Conservation (phyloP, 2,797 vertebrate species). For the Myoxocephalus aenaeus region DNA sequence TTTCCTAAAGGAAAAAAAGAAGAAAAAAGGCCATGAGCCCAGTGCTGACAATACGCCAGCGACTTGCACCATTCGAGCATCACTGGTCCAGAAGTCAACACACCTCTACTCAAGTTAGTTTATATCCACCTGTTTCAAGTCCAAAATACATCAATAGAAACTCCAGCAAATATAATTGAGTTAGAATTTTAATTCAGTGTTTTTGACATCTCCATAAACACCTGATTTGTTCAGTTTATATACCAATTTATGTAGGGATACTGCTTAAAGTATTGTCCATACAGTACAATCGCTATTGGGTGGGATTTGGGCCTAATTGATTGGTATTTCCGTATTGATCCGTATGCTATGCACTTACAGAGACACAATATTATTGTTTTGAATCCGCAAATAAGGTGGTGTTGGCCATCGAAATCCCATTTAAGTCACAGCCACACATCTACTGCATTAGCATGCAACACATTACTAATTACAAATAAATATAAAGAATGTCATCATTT, state of each 20-base stretch:
- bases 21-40: constrained; percentile 45
- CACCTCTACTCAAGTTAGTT: constrained; percentile 26
- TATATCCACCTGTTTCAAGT: constrained; percentile 42
- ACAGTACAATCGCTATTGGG: background rate
- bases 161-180: constrained; percentile 41
- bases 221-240: constrained; percentile 22
- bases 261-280: background rate
- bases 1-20: constrained; percentile 71
- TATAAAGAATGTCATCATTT: background rate
- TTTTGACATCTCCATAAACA: constrained; percentile 51
- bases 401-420: background rate
- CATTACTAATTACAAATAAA: background rate
- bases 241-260: background rate
- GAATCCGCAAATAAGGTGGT: background rate
- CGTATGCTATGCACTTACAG: background rate
- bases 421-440: background rate
- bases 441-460: background rate
- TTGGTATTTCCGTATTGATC: background rate
- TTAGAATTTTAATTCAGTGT: constrained; percentile 43
- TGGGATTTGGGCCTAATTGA: background rate
- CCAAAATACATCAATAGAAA: constrained; percentile 58
- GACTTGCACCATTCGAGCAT: constrained; percentile 54
- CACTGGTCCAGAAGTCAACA: constrained; percentile 47
- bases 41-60: constrained; percentile 58
- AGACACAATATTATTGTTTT: background rate